Conservation (phyloP, 1,140 invertebrate genomes). For the Sipha flava region DNA sequence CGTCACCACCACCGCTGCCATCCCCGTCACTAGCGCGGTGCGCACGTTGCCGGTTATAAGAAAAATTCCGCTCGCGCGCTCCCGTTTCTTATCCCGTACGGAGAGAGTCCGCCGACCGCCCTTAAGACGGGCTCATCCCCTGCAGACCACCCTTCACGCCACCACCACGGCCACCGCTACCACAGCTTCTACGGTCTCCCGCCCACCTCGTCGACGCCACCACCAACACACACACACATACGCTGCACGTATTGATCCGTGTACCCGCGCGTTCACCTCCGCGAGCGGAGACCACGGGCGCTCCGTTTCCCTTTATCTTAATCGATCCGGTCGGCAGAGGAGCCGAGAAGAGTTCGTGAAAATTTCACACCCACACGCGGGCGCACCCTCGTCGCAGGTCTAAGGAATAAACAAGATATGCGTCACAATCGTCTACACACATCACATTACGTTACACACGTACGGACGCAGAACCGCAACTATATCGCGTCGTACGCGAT, state of each 20-base stretch:
- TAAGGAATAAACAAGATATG: no score
- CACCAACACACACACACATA: neutral
- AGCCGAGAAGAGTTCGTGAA: neutral
- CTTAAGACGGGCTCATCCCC: constrained; percentile 25
- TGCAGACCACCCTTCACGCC: neutral
- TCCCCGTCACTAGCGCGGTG: neutral
- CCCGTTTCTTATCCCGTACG: constrained; percentile 7
- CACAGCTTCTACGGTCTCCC: neutral
- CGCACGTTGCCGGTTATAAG: neutral
- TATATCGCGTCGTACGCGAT: no score
- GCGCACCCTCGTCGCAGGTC: no score
- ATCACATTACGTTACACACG: no score
- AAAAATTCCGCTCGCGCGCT: neutral
- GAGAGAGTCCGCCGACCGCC: neutral
- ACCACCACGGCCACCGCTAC: neutral
- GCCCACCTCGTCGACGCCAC: neutral
- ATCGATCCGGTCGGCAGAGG: neutral
- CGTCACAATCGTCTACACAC: no score
- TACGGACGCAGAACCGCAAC: no score
- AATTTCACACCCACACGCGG: neutral
- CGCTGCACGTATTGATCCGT: constrained; percentile 2
- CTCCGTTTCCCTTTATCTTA: neutral
- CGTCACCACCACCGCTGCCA: neutral
- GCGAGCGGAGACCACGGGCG: neutral
- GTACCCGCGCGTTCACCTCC: neutral